These are phyloP conservation scores for Rhea pennata DNA, from an alignment of 2,113 vertebrate species.

Conservation along the genomic window DNA sequence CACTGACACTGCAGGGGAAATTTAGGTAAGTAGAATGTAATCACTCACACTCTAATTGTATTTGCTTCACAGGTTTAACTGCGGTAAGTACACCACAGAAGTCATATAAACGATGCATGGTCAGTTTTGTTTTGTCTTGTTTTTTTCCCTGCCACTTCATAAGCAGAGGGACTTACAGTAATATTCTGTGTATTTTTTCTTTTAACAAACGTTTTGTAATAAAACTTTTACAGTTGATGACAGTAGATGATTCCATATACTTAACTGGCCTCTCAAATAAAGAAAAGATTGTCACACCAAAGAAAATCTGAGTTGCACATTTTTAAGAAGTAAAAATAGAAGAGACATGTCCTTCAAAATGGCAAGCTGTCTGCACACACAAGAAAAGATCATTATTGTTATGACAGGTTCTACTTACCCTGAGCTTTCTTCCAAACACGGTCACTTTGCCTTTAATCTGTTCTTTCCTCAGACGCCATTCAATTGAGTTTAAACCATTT, in stretches of 20 bases:
- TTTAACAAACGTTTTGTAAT: not conserved
- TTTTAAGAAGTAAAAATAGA: not conserved
- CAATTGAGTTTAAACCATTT: conserved; percentile 97
- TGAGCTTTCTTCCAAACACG: conserved; percentile 96
- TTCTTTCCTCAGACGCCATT: conserved; percentile 98
- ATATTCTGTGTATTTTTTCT: not conserved
- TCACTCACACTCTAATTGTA: not conserved
- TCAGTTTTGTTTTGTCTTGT: not conserved
- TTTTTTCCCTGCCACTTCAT: not conserved
- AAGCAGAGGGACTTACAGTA: not conserved
- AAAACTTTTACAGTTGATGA: not conserved
- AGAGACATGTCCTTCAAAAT: not conserved
- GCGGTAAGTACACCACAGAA: not conserved
- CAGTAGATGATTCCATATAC: not conserved
- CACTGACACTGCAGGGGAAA: not conserved
- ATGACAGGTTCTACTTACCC: conserved; percentile 81
- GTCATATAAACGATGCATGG: not conserved
- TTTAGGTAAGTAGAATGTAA: not conserved
- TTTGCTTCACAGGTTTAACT: not conserved
- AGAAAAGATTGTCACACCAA: not conserved
- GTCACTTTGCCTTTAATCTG: conserved; percentile 98
- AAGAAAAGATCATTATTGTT: not conserved
- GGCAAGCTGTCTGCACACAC: not conserved
- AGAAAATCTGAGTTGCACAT: not conserved
- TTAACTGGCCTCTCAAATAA: not conserved